These are phyloP conservation scores for Catocala fraxini DNA, from an alignment of 2,888 invertebrate genomes.

Conservation along the genomic window DNA sequence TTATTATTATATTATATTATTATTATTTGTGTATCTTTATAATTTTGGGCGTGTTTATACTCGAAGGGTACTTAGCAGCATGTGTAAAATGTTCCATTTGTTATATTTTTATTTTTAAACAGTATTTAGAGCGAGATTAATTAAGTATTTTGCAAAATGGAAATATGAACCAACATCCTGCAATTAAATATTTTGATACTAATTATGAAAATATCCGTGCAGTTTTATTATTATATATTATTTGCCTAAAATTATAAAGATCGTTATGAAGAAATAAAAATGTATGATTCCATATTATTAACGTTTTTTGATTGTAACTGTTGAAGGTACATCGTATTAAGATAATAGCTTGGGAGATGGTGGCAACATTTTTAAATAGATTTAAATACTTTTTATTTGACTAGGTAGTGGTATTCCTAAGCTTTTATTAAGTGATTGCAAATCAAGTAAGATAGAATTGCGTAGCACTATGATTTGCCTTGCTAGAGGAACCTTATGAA, in stretches of 20 bases:
- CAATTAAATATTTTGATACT: background rate
- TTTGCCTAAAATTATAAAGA: slow-evolving; percentile 52
- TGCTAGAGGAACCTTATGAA: no score
- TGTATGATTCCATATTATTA: slow-evolving; percentile 53
- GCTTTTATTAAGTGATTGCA: no score
- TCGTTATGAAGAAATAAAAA: slow-evolving; percentile 38
- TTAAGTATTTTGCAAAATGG: no score
- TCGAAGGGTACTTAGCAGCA: slow-evolving; percentile 4
- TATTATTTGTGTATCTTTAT: slow-evolving; percentile 45
- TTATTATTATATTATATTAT: slow-evolving; percentile 29
- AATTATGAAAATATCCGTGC: background rate
- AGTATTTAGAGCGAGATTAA: slow-evolving; percentile 4
- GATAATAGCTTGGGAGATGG: background rate
- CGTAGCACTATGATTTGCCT: no score
- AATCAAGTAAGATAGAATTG: no score
- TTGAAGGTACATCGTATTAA: background rate
- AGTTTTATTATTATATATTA: slow-evolving; percentile 3
- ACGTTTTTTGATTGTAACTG: slow-evolving; percentile 37
- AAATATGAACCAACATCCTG: background rate
- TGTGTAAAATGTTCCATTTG: slow-evolving; percentile 3
- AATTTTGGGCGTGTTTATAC: slow-evolving; percentile 41
- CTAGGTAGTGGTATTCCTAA: no score
- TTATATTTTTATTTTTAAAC: background rate
- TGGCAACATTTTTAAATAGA: no score
- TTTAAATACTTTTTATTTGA: no score